Base-by-base conservation (phyloP, 2,797 vertebrate species). In the Chaunax sp. region DNA sequence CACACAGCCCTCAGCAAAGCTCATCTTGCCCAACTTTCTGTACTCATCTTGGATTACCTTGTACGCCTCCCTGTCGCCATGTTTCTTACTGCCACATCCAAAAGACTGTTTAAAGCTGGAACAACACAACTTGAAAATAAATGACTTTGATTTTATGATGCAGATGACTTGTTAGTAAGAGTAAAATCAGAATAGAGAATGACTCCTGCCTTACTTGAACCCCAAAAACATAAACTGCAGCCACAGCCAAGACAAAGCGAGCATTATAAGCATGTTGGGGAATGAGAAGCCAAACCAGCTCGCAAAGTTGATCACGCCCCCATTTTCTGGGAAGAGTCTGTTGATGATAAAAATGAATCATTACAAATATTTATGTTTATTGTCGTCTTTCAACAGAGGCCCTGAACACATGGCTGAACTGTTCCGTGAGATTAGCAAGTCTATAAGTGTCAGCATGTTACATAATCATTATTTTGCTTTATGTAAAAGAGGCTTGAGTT, bases 261-360 rank as follows among this genome's bases (percentile, higher is more conserved):
- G 91, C 73, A 96, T 92, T 19, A 97, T 1, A 2, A 96, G 0
- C 94, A 93, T 94, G 84, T 93, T 93, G 13, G 96, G 96, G 82
- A 97, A 98, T 30, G 96, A 87, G 1, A 97, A 97, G 56, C 90
- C 90, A 53, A 98, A 97, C 95, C 96, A 98, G 58, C 93, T 96
- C 18, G 94, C 95, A 55, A 97, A 98, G 85, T 95, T 98, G 81
- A 97, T 91, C 25, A 95, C 6, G 0, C 93, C 94, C 13, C 62
- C 64, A 0, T 96, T 97, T 0, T 6, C 0, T 0, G 87, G 87
- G 38, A 90, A 98, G 46, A 96, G 22, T 20, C 96, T 98, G 84
- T 51, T 20, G 15, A 63, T 22, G 16, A 57, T 23, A 26, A 19
- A 14, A 64, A 50, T 37, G 5, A 18, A 40, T 30, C 6, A 5